Percentiles rank a stretch among this genome's conserved stretches.
Conservation (phyloP, 2,797 vertebrate species). For the Chromobotia macracanthus region DNA sequence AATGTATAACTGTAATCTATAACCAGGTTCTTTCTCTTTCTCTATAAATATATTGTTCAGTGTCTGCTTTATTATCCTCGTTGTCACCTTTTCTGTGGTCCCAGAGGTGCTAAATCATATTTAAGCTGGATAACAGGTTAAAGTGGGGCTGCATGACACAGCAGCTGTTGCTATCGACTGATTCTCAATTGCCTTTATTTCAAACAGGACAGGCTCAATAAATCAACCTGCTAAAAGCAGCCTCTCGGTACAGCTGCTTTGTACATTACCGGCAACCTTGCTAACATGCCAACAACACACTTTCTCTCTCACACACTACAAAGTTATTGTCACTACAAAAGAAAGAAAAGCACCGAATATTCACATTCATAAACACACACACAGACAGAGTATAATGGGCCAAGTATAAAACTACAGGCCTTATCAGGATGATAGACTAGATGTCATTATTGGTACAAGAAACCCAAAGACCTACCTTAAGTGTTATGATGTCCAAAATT, state of each 20-base stretch:
- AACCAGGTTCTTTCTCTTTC: background rate
- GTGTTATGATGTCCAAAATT: constrained; percentile 3
- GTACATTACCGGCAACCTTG: background rate
- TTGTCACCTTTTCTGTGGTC: constrained; percentile 11
- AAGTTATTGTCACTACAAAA: background rate
- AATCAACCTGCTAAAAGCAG: constrained; percentile 32
- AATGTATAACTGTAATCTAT: constrained; percentile 2
- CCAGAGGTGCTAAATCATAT: constrained; percentile 51
- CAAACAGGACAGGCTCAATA: constrained; percentile 38
- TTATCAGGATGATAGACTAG: background rate
- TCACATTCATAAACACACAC: constrained; percentile 17
- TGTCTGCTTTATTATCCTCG: background rate
- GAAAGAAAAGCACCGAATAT: background rate
- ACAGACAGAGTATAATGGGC: background rate
- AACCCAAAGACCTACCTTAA: background rate
- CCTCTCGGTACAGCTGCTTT: background rate
- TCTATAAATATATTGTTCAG: background rate
- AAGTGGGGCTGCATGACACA: constrained; percentile 44
- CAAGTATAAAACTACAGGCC: background rate
- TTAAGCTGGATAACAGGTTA: constrained; percentile 45
- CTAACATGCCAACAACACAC: constrained; percentile 1
- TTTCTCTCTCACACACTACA: background rate
- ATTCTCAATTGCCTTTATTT: constrained; percentile 49
- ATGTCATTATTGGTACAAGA: background rate
- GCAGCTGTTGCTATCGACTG: constrained; percentile 39